Evolutionary conservation across 2,888 invertebrate genomes (phyloP), one percentile per base, ranked within the genome.

Genomic region (Ganaspis brasiliensis): DNA sequence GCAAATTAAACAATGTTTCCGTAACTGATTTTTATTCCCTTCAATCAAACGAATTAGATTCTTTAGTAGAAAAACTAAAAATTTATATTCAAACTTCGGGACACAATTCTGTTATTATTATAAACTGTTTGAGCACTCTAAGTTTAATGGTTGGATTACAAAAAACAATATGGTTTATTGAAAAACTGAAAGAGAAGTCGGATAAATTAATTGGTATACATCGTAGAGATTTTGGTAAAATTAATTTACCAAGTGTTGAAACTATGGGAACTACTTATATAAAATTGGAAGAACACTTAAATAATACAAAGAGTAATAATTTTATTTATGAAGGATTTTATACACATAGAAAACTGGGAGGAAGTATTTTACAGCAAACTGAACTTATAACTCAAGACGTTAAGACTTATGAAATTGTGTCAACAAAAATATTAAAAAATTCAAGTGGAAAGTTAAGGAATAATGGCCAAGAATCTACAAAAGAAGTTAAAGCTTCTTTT

Each of bases 201-300:
- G 79, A 80, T 0, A 87, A 88, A 78, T 72, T 90, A 21, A 86
- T 91, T 40, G 90, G 90, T 74, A 85, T 91, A 37, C 88, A 89
- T 77, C 85, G 84, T 19, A 81, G 87, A 76, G 89, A 91, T 74
- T 87, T 88, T 75, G 70, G 80, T 35, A 57, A 75, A 3, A 71
- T 76, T 26, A 87, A 86, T 77, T 79, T 91, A 78, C 88, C 88
- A 1, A 83, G 83, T 12, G 83, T 91, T 16, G 86, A 90, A 77
- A 89, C 91, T 1, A 77, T 91, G 0, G 91, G 90, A 9, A 87
- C 85, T 16, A 86, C 87, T 5, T 90, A 91, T 74, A 77, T 91
- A 2, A 85, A 84, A 37, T 76, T 91, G 52, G 79, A 86, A 19
- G 83, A 81, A 56, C 71, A 37, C 4, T 57, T 75, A 4, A 86